Percentiles rank a stretch among this genome's conserved stretches.
These are phyloP conservation scores for Uropsilus gracilis DNA, from an alignment of 2,113 vertebrate genomes.

Conservation along the genomic window DNA sequence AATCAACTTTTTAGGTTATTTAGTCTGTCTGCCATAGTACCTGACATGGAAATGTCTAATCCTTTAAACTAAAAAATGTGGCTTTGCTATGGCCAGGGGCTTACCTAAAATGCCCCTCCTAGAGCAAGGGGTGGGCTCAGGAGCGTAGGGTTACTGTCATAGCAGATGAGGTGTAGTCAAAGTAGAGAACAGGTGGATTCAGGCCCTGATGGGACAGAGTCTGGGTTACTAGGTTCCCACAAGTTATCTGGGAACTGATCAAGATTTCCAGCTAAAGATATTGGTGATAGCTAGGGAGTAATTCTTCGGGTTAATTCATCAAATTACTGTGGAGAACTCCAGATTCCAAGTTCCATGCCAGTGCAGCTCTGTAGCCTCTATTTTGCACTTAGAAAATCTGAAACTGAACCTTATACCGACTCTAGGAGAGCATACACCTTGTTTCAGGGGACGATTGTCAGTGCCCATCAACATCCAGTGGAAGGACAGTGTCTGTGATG, in stretches of 20 bases:
- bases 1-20: not conserved
- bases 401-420: slow-evolving; percentile 88
- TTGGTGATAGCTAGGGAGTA: slow-evolving; percentile 16
- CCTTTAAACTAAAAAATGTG: not conserved
- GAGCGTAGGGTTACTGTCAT: too few relatives aligned
- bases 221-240: not conserved
- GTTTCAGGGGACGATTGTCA: slow-evolving; percentile 92
- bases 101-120: too few relatives aligned
- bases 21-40: not conserved
- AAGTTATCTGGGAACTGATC: not conserved
- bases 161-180: too few relatives aligned
- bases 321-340: slow-evolving; percentile 44
- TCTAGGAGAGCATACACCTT: slow-evolving; percentile 92
- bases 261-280: slow-evolving; percentile 32
- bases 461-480: slow-evolving; percentile 94
- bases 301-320: slow-evolving; percentile 21
- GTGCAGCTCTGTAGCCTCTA: slow-evolving; percentile 75
- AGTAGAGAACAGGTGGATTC: too few relatives aligned
- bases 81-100: too few relatives aligned
- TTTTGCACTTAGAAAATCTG: slow-evolving; percentile 73
- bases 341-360: not conserved
- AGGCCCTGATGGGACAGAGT: too few relatives aligned
- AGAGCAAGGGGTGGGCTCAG: too few relatives aligned
- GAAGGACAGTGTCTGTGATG: slow-evolving; percentile 93
- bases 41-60: not conserved